Evolutionary conservation across 30 jellyfish, hydroid and myxozoan species (phyloP).

Genomic region (Mastigias papua): DNA sequence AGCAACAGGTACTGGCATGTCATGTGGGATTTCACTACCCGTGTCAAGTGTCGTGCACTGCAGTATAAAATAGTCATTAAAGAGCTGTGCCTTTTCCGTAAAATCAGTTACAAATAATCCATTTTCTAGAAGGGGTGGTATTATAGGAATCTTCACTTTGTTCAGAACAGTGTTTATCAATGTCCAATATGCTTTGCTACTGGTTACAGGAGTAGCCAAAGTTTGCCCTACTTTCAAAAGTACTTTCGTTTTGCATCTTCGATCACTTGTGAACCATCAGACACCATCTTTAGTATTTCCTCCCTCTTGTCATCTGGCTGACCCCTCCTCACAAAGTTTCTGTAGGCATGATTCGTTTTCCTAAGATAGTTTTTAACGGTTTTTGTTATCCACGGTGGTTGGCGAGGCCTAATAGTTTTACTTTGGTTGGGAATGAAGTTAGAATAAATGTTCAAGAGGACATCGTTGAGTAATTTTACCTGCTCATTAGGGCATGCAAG

Average conservation of each 20-base stretch:
- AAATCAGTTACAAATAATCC: constrained; percentile 75
- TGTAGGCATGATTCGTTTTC: constrained; percentile 59
- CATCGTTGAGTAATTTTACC: constrained; percentile 61
- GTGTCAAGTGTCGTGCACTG: constrained; percentile 76
- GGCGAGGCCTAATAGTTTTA: constrained; percentile 48
- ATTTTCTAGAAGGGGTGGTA: constrained; percentile 73
- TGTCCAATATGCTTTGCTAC: constrained; percentile 81
- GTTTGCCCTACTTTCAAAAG: constrained; percentile 71
- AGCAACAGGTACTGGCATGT: constrained; percentile 33
- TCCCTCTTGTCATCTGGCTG: constrained; percentile 60
- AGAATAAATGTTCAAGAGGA: constrained; percentile 25
- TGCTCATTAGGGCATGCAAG: constrained; percentile 60
- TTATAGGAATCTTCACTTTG: constrained; percentile 71
- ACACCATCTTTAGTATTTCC: constrained; percentile 51
- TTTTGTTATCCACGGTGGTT: constrained; percentile 64
- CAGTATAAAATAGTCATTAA: constrained; percentile 65
- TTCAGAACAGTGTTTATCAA: constrained; percentile 62
- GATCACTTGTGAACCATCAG: constrained; percentile 61
- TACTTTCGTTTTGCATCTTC: constrained; percentile 66
- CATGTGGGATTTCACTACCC: constrained; percentile 71
- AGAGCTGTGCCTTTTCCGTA: constrained; percentile 71
- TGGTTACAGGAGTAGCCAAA: constrained; percentile 61
- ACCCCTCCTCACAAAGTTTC: constrained; percentile 57
- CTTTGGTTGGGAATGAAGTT: constrained; percentile 50
- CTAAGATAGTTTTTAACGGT: constrained; percentile 54